phyloP scores from a whole-genome alignment of 2,113 vertebrate species.

The Rhea americana region DNA sequence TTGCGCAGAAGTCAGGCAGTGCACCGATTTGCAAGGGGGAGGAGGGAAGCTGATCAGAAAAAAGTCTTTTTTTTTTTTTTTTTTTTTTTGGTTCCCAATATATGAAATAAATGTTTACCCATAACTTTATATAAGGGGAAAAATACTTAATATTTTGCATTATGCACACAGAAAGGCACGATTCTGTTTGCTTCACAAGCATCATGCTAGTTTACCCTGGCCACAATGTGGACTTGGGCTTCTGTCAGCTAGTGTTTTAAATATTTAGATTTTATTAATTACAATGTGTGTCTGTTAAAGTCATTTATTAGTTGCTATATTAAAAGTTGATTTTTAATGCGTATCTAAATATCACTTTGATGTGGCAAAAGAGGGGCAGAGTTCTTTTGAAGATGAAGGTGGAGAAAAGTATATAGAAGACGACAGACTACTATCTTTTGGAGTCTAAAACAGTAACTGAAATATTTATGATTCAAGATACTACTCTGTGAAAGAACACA shows the following conservation, averaged over 20 bases:
- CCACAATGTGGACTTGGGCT: fast-evolving
- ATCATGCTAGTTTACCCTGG: fast-evolving
- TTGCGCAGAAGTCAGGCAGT: neutral
- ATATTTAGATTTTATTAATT: neutral
- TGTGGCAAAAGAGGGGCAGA: neutral
- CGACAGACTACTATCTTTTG: conserved; percentile 45
- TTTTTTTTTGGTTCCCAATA: neutral
- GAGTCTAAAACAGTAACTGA: conserved; percentile 66
- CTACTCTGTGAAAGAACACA: conserved; percentile 61
- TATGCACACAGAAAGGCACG: fast-evolving
- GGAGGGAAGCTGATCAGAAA: neutral
- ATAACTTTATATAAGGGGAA: neutral
- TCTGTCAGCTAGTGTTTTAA: neutral
- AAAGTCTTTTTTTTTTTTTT: neutral
- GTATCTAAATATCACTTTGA: conserved; percentile 6
- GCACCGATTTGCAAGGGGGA: neutral
- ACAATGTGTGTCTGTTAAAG: neutral
- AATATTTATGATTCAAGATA: conserved; percentile 71
- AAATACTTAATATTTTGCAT: neutral
- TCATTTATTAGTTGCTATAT: neutral
- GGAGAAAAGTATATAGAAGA: conserved; percentile 52
- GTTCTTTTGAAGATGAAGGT: conserved; percentile 33
- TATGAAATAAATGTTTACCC: neutral
- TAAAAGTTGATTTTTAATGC: neutral
- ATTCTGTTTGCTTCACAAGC: neutral